Percentiles rank a stretch among this genome's conserved stretches.
phyloP scores from a whole-genome alignment of 30 jellyfish, hydroid and myxozoan genomes.

The Cassiopea xamachana region DNA sequence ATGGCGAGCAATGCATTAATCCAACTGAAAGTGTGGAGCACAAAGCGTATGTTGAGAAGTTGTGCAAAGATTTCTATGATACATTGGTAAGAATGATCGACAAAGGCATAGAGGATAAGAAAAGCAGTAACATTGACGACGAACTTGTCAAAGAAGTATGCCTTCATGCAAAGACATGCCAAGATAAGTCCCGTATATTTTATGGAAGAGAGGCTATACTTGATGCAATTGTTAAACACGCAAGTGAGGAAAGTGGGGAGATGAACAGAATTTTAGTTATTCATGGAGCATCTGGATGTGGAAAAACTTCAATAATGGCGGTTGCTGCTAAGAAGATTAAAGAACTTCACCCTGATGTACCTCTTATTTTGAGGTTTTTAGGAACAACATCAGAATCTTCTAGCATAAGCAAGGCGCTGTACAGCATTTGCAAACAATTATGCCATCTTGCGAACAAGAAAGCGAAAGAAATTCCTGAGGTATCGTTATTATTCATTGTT shows the following conservation, averaged over 20 bases:
- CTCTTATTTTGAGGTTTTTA: conserved; percentile 69
- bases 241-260: conserved; percentile 26
- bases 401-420: conserved; percentile 54
- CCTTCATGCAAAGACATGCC: conserved; percentile 82
- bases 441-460: conserved; percentile 22
- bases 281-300: conserved; percentile 94
- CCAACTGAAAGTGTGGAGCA: conserved; percentile 65
- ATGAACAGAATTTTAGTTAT: conserved; percentile 58
- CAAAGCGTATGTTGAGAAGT: conserved; percentile 43
- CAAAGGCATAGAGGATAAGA: conserved; percentile 83
- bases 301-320: conserved; percentile 90
- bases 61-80: conserved; percentile 78
- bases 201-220: conserved; percentile 84
- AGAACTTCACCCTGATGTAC: conserved; percentile 41
- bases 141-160: conserved; percentile 79
- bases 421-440: conserved; percentile 77
- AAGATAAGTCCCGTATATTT: conserved; percentile 76
- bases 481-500: not conserved
- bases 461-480: conserved; percentile 55
- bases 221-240: conserved; percentile 54
- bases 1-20: conserved; percentile 71
- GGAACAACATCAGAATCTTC: conserved; percentile 95
- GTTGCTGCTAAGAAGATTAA: conserved; percentile 74
- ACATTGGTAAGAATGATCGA: conserved; percentile 72
- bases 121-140: conserved; percentile 57